Evolutionary conservation across 2,797 vertebrate species (phyloP), one percentile per base, ranked within the genome.

Genomic region (Poecilia picta): DNA sequence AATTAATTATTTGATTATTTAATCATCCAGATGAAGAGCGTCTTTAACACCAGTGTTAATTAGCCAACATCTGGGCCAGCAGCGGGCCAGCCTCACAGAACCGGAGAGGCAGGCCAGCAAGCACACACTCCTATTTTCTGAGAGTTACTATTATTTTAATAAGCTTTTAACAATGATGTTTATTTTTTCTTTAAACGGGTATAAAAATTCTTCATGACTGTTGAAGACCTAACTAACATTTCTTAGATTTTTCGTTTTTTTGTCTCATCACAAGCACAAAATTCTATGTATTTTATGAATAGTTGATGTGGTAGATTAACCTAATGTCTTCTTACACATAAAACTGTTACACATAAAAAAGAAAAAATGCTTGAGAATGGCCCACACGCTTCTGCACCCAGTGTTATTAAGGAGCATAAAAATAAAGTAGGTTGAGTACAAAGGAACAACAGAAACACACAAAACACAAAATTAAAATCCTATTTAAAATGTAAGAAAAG

Each of bases 1-100:
- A 94, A 96, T 94, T 93, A 92, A 95, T 96, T 95, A 95, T 95
- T 96, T 96, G 92, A 96, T 96, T 96, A 96, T 95, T 95, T 96
- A 96, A 96, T 96, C 94, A 96, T 92, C 89, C 88, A 93, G 94
- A 95, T 95, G 95, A 96, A 94, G 93, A 94, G 92, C 90, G 87
- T 95, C 94, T 95, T 95, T 95, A 95, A 95, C 93, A 95, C 88
- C 85, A 81, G 87, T 94, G 94, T 94, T 96, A 96, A 96, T 96
- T 95, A 95, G 94, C 94, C 85, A 96, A 95, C 95, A 95, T 95
- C 94, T 96, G 95, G 93, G 91, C 93, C 93, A 93, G 94, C 87
- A 89, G 91, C 41, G 28, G 86, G 85, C 89, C 85, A 90, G 83
- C 77, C 89, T 85, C 90, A 90, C 90, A 85, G 83, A 90, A 83